A percentile compares a stretch with the other conserved stretches of the same genome.
These are phyloP conservation scores for Scalopus aquaticus DNA, from an alignment of 2,113 vertebrate genomes.

Conservation along the genomic window DNA sequence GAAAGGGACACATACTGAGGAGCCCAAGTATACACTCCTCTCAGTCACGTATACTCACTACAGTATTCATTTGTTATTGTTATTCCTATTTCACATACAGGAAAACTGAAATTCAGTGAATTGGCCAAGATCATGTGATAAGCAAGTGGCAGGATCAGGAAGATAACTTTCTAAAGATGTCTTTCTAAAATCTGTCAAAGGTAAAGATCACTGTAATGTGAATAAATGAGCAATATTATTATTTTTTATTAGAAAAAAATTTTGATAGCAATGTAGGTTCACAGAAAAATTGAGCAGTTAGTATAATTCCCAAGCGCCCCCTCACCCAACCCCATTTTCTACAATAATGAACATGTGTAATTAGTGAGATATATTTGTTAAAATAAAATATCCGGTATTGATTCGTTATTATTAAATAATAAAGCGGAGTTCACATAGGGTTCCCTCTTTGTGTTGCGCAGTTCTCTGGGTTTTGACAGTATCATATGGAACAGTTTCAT, in stretches of 20 bases:
- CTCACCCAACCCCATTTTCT: background rate
- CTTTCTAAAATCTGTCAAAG: slow-evolving; percentile 37
- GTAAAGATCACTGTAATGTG: background rate
- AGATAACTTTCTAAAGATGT: background rate
- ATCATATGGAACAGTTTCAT: background rate
- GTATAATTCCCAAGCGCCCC: background rate
- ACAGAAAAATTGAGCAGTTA: background rate
- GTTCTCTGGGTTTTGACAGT: background rate
- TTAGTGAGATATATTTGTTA: background rate
- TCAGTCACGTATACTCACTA: background rate
- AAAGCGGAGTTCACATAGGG: background rate
- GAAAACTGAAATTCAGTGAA: background rate
- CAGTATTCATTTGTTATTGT: background rate
- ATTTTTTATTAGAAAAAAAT: background rate
- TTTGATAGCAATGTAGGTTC: background rate
- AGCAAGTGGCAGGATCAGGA: background rate
- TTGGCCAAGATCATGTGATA: background rate
- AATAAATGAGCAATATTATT: background rate
- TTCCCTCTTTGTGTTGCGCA: background rate
- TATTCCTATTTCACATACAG: background rate
- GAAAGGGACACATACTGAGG: background rate
- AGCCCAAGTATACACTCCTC: background rate
- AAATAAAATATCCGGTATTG: background rate
- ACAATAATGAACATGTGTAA: background rate
- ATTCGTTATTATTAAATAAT: background rate